Evolutionary conservation across 2,888 invertebrate species (phyloP), one percentile per base, ranked within the genome.

Genomic region (Hirudinaria manillensis): DNA sequence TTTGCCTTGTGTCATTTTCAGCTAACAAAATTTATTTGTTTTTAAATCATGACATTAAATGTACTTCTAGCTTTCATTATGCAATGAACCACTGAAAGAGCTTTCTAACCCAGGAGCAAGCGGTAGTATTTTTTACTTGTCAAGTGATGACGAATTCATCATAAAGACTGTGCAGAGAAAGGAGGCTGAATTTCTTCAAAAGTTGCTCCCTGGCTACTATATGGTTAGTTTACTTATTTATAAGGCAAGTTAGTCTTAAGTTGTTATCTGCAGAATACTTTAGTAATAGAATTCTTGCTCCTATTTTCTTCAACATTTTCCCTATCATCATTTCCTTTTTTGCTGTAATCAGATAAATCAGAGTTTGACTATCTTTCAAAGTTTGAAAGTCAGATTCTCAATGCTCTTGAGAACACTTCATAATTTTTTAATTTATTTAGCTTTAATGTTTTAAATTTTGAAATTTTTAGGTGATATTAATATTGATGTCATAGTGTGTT

Each of bases 151-250:
- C 87, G 97, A 99, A 87, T 99, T 99, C 87, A 99, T 99, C 84
- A 95, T 99, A 82, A 99, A 99, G 89, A 99, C 99, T 78, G 96
- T 99, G 78, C 94, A 95, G 87, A 97, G 98, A 87, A 99, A 99
- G 86, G 99, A 99, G 88, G 98, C 98, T 38, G 97, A 98, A 88
- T 99, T 99, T 87, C 89, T 99, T 84, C 96, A 97, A 88, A 98
- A 97, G 87, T 89, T 99, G 81, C 89, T 99, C 84, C 96, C 99
- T 80, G 98, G 98, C 81, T 94, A 94, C 88, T 93, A 93, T 86
- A 91, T 93, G 91, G 91, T 91, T 81, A 82, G 71, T 45, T 21
- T 27, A 27, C 6, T 16, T 61, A 27, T 21, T 61, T n/a, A 16
- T 45, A 45, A 45, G 16, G 45, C 45, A 45, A 45, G 45, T 45